Evolutionary conservation across 2,888 invertebrate genomes (phyloP), one percentile per base, ranked within the genome.

Genomic region (Selenia dentaria): DNA sequence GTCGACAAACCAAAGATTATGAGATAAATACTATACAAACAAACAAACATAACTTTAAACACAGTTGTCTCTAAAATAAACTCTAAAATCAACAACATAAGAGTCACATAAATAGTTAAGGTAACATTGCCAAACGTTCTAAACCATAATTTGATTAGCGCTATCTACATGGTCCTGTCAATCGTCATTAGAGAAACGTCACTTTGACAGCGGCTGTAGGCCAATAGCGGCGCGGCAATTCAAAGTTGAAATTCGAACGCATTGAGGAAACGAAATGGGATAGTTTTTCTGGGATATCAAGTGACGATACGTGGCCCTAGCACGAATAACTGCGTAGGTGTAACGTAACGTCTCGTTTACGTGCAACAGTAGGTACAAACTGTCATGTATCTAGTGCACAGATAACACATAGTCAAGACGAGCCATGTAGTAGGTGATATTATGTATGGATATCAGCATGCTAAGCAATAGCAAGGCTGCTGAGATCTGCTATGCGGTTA

Each of bases 141-240:
- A 25, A 46, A 51, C 46, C 55, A 71, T 81, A 81, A 80, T 81
- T 81, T 73, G 86, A 88, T 88, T 88, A 88, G 62, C 66, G 60
- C 75, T 88, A 90, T 89, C 89, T 79, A 68, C 83, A 88, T 87
- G 79, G 60, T 82, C 70, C 80, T 77, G 86, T 87, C 86, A 79
- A 83, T 84, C 78, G 79, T 58, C 56, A 75, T 83, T 80, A 80
- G 59, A 59, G 49, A 57, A 74, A 74, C 70, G 78, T 80, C 77
- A 78, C 74, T 69, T 77, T 78, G 77, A 79, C 82, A 79, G 54
- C 33, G 34, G 58, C 51, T 70, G n/a, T n/a, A 46, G 61, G 47
- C 70, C 74, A 77, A 78, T 74, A 50, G 54, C 48, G 61, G 54
- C 41, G 45, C 46, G 54, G 44, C 27, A 38, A 51, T 58, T 38